Evolutionary conservation across 2,888 invertebrate species (phyloP), one percentile per base, ranked within the genome.

Genomic region (Meghimatium bilineatum): DNA sequence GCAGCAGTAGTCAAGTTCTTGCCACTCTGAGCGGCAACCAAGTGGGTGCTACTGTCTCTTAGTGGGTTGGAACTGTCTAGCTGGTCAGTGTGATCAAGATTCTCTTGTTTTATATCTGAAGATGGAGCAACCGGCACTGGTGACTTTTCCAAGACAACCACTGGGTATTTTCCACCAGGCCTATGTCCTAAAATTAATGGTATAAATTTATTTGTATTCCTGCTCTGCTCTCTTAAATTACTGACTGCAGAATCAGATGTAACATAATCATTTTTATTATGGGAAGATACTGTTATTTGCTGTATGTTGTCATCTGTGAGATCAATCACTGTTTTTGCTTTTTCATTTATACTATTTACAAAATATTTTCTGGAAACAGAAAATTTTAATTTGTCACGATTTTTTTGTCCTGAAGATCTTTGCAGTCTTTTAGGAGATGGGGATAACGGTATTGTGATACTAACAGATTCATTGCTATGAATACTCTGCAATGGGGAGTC

Each of bases 141-240:
- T 26, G 84, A 83, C 29, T 83, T 83, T 36, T 83, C 78, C n/a
- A 83, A n/a, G 8, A 83, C 72, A 38, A 83, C 83, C 60, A 83
- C 83, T 60, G 83, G 83, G 44, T 83, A 83, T 32, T 83, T 83
- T 12, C 32, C 63, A 36, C 8, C 52, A n/a, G 78, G 29, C 32
- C 52, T 78, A n/a, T 71, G 72, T n/a, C 69, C 56, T 36, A 77
- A 66, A 38, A 69, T 71, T 49, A 49, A 78, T 49, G 78, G 78
- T n/a, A 56, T 77, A 17, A 78, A 72, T 29, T 69, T 78, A 34
- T 71, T 71, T 26, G 56, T 17, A 0, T 20, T 36, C 38, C 36
- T 69, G 29, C 44, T 32, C 5, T 49, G 34, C 20, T 71, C 69
- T 69, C 49, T 77, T 36, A 52, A 14, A 36, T 26, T 71, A 56